These are phyloP conservation scores for Bemisia tabaci DNA, from an alignment of 1,140 invertebrate species.

Conservation along the genomic window DNA sequence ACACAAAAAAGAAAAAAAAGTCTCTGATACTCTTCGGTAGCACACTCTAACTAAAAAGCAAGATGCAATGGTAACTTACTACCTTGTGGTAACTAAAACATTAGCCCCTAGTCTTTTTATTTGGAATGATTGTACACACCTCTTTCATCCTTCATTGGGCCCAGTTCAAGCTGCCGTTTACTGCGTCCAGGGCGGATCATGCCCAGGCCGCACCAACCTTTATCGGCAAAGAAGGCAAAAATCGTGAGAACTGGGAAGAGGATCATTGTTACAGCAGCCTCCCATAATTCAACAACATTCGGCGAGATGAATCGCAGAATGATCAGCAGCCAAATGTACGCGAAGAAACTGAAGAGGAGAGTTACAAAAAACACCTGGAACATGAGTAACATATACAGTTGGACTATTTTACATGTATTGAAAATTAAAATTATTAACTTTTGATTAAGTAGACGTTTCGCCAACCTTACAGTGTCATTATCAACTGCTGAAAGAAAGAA, in stretches of 20 bases:
- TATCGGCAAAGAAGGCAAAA: constrained; percentile 40
- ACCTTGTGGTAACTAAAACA: too few species aligned
- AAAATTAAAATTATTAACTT: too few species aligned
- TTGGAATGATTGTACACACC: too few species aligned
- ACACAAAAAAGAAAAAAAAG: too few species aligned
- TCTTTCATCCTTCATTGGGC: constrained; percentile 22
- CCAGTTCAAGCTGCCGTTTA: constrained; percentile 33
- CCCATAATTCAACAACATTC: constrained; percentile 44
- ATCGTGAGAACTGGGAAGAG: constrained; percentile 42
- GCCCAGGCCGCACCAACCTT: constrained; percentile 26
- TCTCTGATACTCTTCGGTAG: too few species aligned
- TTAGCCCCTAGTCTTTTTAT: too few species aligned
- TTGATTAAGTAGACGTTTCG: too few species aligned
- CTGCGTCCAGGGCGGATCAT: constrained; percentile 17
- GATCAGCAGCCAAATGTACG: constrained; percentile 50
- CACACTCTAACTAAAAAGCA: too few species aligned
- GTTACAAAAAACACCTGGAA: constrained; percentile 42
- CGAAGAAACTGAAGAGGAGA: constrained; percentile 40
- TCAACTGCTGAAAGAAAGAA: too few species aligned
- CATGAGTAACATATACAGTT: constrained; percentile 1
- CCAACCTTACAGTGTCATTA: too few species aligned
- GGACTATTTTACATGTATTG: too few species aligned
- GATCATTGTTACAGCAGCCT: constrained; percentile 43
- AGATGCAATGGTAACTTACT: too few species aligned
- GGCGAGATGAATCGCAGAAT: constrained; percentile 36